Base-by-base conservation (phyloP, 1,140 invertebrate genomes). In the Scaptodrosophila lebanonensis region DNA sequence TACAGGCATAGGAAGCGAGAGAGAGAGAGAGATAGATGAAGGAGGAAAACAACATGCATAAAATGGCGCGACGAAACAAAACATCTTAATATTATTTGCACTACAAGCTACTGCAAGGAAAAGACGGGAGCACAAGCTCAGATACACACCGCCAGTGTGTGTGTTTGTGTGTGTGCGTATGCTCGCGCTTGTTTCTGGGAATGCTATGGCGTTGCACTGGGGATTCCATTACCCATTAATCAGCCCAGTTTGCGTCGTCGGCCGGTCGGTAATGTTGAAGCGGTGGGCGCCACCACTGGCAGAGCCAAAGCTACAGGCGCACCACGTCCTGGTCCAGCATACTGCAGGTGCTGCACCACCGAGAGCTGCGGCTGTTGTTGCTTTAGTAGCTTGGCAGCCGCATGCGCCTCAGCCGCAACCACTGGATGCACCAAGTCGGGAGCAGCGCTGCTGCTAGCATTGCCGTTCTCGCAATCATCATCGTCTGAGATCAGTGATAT, bases 401-500 rank as follows among this genome's bases (percentile, higher is more conserved):
- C 75, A 29, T 75, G 75, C 0, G 75, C 75, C 20, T 82, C 75
- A 0, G 65, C 69, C 2, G 73, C 73, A 1, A 56, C 39, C 12
- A 75, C 66, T 1, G 63, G 72, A n/a, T 66, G 72, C 1, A 52
- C 17, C 11, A 66, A n/a, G 6, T 73, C 70, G 2, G 32, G n/a
- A 12, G 22, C 35, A 25, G 27, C 58, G 3, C 43, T 30, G 15
- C 27, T 38, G n/a, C 43, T 50, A 8, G 20, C 47, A 22, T 43
- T 62, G 29, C 54, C 64, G 32, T 52, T 57, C 17, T 77, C 83
- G 33, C 79, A 77, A n/a, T 79, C 83, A 22, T 86, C 84, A 29
- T 85, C 83, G 45, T 86, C 84, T 63, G 84, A 86, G 77, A 86
- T 85, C 77, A 86, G 53, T 54, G 84, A 86, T 68, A 86, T 86